phyloP scores from a whole-genome alignment of 2,888 invertebrate species.

The Agrotis exclamationis region DNA sequence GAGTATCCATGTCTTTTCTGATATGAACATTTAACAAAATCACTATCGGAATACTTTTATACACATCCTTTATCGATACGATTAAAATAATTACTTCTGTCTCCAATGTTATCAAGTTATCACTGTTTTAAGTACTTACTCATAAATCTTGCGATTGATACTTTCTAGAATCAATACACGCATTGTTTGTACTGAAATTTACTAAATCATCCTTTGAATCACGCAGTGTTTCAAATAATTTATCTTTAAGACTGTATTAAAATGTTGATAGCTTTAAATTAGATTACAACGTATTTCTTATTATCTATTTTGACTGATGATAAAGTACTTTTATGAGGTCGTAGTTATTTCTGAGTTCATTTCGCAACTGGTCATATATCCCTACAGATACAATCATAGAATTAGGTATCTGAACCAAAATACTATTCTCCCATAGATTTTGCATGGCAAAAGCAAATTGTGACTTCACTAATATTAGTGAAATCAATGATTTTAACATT shows the following conservation, averaged over 20 bases:
- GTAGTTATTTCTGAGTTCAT: neutral
- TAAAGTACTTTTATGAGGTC: neutral
- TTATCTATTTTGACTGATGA: slow-evolving; percentile 1
- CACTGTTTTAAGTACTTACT: slow-evolving; percentile 1
- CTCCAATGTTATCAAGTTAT: slow-evolving; percentile 32
- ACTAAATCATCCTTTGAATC: slow-evolving; percentile 16
- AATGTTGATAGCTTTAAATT: slow-evolving; percentile 1
- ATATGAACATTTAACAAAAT: neutral
- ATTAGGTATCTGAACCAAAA: too few relatives aligned
- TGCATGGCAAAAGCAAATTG: too few relatives aligned
- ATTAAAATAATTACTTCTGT: slow-evolving; percentile 17
- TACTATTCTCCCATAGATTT: too few relatives aligned
- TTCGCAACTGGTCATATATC: neutral
- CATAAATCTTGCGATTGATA: slow-evolving; percentile 17
- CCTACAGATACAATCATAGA: neutral
- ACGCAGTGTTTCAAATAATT: slow-evolving; percentile 24
- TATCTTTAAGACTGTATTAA: slow-evolving; percentile 3
- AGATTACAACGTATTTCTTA: slow-evolving; percentile 4
- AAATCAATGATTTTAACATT: too few relatives aligned
- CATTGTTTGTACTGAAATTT: slow-evolving; percentile 31
- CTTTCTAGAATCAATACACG: slow-evolving; percentile 37
- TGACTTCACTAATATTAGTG: too few relatives aligned
- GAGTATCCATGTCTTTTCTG: neutral
- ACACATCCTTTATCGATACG: neutral
- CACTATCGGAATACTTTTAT: neutral